phyloP scores from a whole-genome alignment of 2,797 vertebrate species.

The Phalloptychus januarius region DNA sequence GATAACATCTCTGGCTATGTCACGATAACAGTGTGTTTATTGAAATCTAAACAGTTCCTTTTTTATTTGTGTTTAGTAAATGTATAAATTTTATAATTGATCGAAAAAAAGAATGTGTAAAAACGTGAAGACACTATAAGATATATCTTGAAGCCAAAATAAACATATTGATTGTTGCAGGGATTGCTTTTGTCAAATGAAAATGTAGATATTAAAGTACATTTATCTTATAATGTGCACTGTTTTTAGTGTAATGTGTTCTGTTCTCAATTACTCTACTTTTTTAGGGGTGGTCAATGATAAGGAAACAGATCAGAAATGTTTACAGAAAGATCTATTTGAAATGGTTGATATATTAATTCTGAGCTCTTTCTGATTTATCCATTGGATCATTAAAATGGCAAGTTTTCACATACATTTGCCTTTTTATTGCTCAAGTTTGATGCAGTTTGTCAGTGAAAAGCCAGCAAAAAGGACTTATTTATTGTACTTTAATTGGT shows the following conservation, averaged over 20 bases:
- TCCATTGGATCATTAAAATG: not conserved
- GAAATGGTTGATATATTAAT: not conserved
- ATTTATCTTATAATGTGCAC: not conserved
- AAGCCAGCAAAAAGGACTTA: not conserved
- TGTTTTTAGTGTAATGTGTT: not conserved
- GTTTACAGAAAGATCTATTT: too few relatives aligned
- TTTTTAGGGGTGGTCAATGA: not conserved
- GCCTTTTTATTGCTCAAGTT: not conserved
- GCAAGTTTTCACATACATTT: not conserved
- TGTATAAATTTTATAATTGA: slow-evolving; percentile 11
- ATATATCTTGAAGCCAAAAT: not conserved
- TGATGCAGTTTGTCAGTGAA: not conserved
- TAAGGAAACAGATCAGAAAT: too few relatives aligned
- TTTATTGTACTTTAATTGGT: not conserved
- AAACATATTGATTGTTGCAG: not conserved
- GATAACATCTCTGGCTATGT: slow-evolving; percentile 23
- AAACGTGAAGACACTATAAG: not conserved
- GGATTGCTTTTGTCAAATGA: not conserved
- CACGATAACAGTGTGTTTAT: not conserved
- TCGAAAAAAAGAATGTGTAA: not conserved
- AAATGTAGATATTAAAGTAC: not conserved
- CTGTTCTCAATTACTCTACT: not conserved
- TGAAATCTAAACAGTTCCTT: slow-evolving; percentile 10
- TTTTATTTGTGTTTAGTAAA: slow-evolving; percentile 1
- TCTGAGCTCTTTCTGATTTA: not conserved